Evolutionary conservation across 2,113 vertebrate genomes (phyloP), one percentile per base, ranked within the genome.

Genomic region (Heterotilapia buettikoferi): DNA sequence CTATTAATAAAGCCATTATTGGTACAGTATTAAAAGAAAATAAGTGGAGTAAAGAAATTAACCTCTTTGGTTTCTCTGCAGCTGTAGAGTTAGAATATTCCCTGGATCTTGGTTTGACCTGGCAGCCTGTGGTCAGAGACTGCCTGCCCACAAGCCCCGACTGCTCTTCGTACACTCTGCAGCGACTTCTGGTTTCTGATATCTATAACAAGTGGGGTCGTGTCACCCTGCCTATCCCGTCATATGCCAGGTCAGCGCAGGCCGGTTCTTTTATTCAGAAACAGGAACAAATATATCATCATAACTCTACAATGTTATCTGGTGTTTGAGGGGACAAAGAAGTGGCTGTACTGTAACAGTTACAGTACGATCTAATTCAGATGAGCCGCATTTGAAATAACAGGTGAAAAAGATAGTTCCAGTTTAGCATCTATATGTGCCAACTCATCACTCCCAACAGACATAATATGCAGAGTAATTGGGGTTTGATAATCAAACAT

Each of bases 191-290:
- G 86, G 97, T 99, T 68, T 98, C 98, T 3, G 99, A 99, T 88
- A 98, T 97, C 3, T 99, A 97, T 93, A 99, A 99, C 96, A 99
- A 99, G 92, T 99, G 99, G 99, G 98, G 98, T 4, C 97, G 98
- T 16, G 94, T 99, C 86, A 98, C 98, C 53, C 91, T 99, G 92
- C 98, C 98, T 26, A 97, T 99, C 83, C 98, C 98, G 21, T 93
- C 96, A 50, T 98, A 99, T 16, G 98, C 98, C 79, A 98, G 98
- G 99, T 99, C 85, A 94, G 93, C 40, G 45, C 50, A 26, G 33
- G 7, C 29, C 6, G 12, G 13, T 26, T 43, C 38, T 9, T 68
- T 19, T 9, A 31, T 52, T 6, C 19, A 79, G 14, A 40, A 83
- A 68, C 19, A 13, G 73, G 18, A 33, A 9, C 18, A 33, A n/a